Base-by-base conservation (phyloP, 2,888 invertebrate species). In the Acanthosepion esculentum region DNA sequence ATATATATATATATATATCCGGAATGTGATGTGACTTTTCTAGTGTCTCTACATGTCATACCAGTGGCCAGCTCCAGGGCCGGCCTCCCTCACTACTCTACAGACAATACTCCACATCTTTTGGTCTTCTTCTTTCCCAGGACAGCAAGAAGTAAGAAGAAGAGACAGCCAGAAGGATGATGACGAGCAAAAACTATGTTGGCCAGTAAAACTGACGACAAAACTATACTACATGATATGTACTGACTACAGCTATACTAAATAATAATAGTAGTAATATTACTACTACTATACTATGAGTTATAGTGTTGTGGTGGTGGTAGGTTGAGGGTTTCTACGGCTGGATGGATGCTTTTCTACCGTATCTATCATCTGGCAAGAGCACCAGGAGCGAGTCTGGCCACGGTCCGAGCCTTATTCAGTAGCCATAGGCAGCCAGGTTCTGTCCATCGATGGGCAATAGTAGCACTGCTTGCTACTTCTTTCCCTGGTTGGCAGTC, bases 401-500 rank as follows among this genome's bases (percentile, higher is more conserved):
- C 93, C 93, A 93, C 93, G 53, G 50, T 53, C 93, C 53, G 50
- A 53, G 48, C 53, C 93, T 93, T 93, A 93, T 93, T 93, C n/a
- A 93, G 93, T 93, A 15, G 93, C 93, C 93, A 93, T 48, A 26
- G 48, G 33, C 48, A 93, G 93, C 93, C 93, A 53, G n/a, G 48
- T 93, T 93, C 53, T 53, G 53, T 93, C 93, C 93, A 93, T 93
- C 53, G 50, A 50, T n/a, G 29, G 93, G 93, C 50, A 53, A 48
- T 48, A 93, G 93, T 53, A 53, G 93, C 93, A 93, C 93, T 93
- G 48, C 53, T 93, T 41, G 93, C 93, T 93, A 93, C 95, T 95
- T 95, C 95, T 95, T 95, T 95, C 95, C 95, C 95, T 95, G 93
- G 95, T 94, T 95, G 95, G 95, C 95, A 94, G 95, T 95, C 96